A percentile compares a stretch with the other conserved stretches of the same genome.
Conservation (phyloP, 1,140 invertebrate genomes). For the Drosophila micromelanica region DNA sequence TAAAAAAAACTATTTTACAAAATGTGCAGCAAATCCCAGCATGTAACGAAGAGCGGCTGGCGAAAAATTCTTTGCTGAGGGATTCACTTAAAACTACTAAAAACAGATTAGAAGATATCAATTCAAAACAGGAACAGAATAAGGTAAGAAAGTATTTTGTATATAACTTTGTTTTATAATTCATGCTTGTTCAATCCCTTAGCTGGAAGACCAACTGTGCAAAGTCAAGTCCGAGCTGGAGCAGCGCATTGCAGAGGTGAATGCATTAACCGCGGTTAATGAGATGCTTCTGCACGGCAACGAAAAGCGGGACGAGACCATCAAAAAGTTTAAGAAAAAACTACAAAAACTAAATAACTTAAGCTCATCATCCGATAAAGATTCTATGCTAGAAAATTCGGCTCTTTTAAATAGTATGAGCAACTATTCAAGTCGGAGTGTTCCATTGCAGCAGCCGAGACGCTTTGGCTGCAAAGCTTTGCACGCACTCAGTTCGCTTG, state of each 20-base stretch:
- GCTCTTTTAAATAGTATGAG: too few relatives aligned
- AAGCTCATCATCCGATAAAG: not conserved
- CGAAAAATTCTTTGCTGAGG: not conserved
- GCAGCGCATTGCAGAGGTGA: not conserved
- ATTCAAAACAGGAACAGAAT: not conserved
- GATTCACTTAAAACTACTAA: not conserved
- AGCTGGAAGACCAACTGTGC: constrained; percentile 6
- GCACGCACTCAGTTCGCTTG: constrained; percentile 2
- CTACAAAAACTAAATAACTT: not conserved
- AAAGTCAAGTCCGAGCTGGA: not conserved
- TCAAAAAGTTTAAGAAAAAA: constrained; percentile 1
- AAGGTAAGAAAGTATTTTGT: not conserved
- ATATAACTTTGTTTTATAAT: not conserved
- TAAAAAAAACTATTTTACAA: not conserved
- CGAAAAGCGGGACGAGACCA: constrained; percentile 13
- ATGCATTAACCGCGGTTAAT: constrained; percentile 12
- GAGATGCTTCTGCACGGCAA: constrained; percentile 27
- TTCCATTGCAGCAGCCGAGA: too few relatives aligned
- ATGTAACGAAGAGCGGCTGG: not conserved
- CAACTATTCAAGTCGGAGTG: not conserved
- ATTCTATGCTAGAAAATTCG: not conserved
- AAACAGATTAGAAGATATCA: not conserved
- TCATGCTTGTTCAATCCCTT: not conserved
- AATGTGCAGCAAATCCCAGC: not conserved
- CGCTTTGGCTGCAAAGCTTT: not conserved